A percentile compares a stretch with the other conserved stretches of the same genome.
Conservation (phyloP, 2,888 invertebrate species). For the Drosophila subquinaria region DNA sequence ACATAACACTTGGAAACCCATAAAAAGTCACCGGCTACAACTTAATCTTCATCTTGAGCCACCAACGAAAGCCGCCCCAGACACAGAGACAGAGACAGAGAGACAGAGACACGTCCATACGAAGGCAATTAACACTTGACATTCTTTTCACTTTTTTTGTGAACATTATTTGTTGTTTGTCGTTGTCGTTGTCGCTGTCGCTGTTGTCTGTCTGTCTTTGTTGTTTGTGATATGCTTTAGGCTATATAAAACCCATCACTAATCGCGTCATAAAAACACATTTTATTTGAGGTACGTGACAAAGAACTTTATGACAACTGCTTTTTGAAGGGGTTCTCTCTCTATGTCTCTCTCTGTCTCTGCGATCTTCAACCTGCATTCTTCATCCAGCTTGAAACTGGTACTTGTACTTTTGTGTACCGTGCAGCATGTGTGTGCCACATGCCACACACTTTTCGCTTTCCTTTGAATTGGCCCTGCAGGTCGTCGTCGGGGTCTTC, state of each 20-base stretch:
- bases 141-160: constrained; percentile 77
- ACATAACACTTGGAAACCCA: constrained; percentile 50
- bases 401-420: constrained; percentile 9
- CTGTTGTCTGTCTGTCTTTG: constrained; percentile 28
- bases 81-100: constrained; percentile 11
- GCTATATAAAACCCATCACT: constrained; percentile 66
- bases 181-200: constrained; percentile 5
- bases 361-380: constrained; percentile 42
- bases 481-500: constrained; percentile 36
- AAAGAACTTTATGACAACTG: constrained; percentile 65
- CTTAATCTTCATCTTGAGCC: constrained; percentile 72
- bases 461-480: constrained; percentile 51
- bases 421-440: constrained; percentile 29
- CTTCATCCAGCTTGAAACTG: constrained; percentile 7
- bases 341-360: constrained; percentile 8
- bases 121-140: constrained; percentile 78
- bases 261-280: constrained; percentile 78
- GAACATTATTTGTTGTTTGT: constrained; percentile 37
- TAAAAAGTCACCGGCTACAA: constrained; percentile 63
- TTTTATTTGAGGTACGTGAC: constrained; percentile 75
- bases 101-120: constrained; percentile 57
- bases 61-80: constrained; percentile 29
- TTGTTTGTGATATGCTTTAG: constrained; percentile 68
- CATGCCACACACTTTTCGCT: constrained; percentile 66
- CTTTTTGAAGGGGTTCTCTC: constrained; percentile 27